phyloP scores from a whole-genome alignment of 2,797 vertebrate genomes.

The Lithobates pipiens region DNA sequence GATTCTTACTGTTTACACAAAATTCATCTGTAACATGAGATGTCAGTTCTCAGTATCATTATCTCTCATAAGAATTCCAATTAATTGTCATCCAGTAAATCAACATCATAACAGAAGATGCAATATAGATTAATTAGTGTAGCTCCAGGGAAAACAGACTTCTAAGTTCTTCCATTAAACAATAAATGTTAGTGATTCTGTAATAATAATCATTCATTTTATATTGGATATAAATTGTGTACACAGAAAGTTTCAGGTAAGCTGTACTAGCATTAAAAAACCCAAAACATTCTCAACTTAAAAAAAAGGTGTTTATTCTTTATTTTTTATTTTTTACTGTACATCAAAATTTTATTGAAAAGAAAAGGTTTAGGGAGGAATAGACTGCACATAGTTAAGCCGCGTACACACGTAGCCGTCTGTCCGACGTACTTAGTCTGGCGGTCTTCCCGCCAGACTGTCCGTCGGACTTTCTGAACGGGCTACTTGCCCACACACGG shows the following conservation, averaged over 20 bases:
- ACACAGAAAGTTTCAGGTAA: background rate
- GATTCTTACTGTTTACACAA: background rate
- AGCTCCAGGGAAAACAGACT: constrained; percentile 10
- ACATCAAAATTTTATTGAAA: too few species aligned
- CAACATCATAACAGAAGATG: constrained; percentile 21
- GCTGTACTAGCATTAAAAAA: background rate
- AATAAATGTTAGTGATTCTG: constrained; percentile 7
- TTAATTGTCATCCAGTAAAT: constrained; percentile 25
- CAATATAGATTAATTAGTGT: constrained; percentile 21
- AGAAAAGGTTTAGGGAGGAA: too few species aligned
- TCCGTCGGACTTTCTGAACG: too few species aligned
- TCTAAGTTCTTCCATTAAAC: background rate
- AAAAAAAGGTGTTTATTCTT: too few species aligned
- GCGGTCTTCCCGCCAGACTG: too few species aligned
- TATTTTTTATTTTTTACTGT: too few species aligned
- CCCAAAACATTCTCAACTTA: background rate
- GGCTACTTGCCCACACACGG: too few species aligned
- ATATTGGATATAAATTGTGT: background rate
- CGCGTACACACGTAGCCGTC: too few species aligned
- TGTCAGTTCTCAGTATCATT: background rate
- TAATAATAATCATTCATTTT: constrained; percentile 7
- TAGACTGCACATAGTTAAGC: too few species aligned
- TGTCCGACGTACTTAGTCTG: too few species aligned
- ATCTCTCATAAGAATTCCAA: constrained; percentile 8
- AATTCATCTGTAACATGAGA: background rate